These are phyloP conservation scores for Drosophila macrospina DNA, from an alignment of 2,888 invertebrate genomes.

Conservation along the genomic window DNA sequence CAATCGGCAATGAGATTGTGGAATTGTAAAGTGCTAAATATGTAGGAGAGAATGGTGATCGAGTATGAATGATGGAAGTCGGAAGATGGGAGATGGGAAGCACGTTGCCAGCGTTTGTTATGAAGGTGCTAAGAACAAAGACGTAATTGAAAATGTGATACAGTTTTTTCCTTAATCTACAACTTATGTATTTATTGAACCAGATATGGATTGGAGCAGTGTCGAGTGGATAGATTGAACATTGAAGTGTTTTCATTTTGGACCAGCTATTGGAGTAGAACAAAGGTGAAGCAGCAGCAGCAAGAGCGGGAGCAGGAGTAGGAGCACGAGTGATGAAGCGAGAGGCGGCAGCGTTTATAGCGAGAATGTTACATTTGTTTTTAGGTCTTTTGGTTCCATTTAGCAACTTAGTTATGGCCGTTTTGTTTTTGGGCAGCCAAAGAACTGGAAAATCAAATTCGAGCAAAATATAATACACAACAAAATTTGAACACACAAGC, in stretches of 20 bases:
- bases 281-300: background rate
- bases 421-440: constrained; percentile 41
- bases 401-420: constrained; percentile 27
- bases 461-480: constrained; percentile 15
- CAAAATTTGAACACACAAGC: constrained; percentile 25
- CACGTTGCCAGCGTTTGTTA: constrained; percentile 64
- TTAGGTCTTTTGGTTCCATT: constrained; percentile 42
- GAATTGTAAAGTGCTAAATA: constrained; percentile 8
- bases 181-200: constrained; percentile 69
- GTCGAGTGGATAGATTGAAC: background rate
- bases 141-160: constrained; percentile 85
- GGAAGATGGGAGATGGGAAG: constrained; percentile 15
- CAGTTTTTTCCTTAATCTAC: constrained; percentile 78
- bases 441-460: constrained; percentile 23
- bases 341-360: constrained; percentile 11
- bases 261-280: constrained; percentile 12
- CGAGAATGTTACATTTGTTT: constrained; percentile 37
- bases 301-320: background rate
- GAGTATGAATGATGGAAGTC: background rate
- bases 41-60: constrained; percentile 3
- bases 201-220: constrained; percentile 28
- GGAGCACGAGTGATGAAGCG: background rate
- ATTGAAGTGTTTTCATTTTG: constrained; percentile 29
- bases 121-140: constrained; percentile 85
- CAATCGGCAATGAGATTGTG: constrained; percentile 3